phyloP scores from a whole-genome alignment of 2,797 vertebrate species.

The Pachyuromys duprasi region DNA sequence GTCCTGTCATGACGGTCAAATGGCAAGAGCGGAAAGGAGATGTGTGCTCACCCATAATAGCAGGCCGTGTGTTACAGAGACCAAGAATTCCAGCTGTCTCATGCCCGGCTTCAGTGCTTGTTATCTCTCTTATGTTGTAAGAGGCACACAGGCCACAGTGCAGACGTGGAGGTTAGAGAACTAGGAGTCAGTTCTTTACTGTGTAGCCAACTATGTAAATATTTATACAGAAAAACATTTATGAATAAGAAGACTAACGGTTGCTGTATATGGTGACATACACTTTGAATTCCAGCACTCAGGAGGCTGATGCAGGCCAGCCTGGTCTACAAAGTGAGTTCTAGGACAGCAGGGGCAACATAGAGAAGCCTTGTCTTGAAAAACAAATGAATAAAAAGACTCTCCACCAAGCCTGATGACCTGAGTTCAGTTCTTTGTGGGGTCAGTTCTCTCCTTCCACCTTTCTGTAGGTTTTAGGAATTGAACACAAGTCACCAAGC shows the following conservation, averaged over 20 bases:
- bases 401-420: not conserved
- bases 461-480: not conserved
- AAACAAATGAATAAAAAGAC: not conserved
- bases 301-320: not conserved
- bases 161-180: not conserved
- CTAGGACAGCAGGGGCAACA: not conserved
- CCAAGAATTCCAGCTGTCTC: not conserved
- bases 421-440: not conserved
- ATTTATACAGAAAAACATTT: slow-evolving; percentile 15
- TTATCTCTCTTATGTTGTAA: not conserved
- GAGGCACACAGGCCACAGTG: not conserved
- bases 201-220: not conserved
- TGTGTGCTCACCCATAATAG: not conserved
- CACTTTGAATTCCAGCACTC: not conserved
- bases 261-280: not conserved
- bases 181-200: not conserved
- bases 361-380: not conserved
- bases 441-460: not conserved
- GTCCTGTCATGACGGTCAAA: not conserved
- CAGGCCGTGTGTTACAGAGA: not conserved
- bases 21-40: not conserved
- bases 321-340: not conserved
- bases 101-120: not conserved
- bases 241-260: not conserved
- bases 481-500: not conserved